phyloP scores from a whole-genome alignment of 2,113 vertebrate species.

The Crypturellus undulatus region DNA sequence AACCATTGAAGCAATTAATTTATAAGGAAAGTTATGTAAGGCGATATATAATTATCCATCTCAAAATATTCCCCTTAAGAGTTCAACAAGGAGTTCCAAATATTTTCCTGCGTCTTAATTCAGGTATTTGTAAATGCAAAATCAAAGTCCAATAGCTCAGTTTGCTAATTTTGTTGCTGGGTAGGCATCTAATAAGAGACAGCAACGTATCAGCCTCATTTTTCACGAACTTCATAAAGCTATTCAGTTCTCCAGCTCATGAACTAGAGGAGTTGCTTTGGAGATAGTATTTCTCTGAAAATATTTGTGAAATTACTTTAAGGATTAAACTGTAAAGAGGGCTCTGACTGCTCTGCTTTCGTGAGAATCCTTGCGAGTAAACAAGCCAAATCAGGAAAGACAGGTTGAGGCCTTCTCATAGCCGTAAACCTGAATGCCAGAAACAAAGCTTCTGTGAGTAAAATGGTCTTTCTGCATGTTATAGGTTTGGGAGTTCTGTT shows the following conservation, averaged over 20 bases:
- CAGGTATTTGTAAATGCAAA: not conserved
- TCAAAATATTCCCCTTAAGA: not conserved
- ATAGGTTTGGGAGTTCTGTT: not conserved
- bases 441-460: not conserved
- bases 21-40: not conserved
- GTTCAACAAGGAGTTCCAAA: not conserved
- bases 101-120: not conserved
- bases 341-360: not conserved
- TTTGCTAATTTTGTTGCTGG: not conserved
- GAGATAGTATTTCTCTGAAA: not conserved
- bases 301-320: not conserved
- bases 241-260: not conserved
- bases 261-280: not conserved
- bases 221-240: not conserved
- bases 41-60: not conserved
- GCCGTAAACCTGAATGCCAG: not conserved
- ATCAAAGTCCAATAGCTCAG: not conserved
- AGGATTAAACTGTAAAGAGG: not conserved
- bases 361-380: not conserved
- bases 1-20: slow-evolving; percentile 24
- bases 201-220: not conserved
- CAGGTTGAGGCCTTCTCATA: not conserved
- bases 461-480: not conserved
- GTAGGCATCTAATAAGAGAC: not conserved
- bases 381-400: not conserved